Conservation (phyloP, 92 coral and sea anemone species). For the Anthopleura xanthogrammica region DNA sequence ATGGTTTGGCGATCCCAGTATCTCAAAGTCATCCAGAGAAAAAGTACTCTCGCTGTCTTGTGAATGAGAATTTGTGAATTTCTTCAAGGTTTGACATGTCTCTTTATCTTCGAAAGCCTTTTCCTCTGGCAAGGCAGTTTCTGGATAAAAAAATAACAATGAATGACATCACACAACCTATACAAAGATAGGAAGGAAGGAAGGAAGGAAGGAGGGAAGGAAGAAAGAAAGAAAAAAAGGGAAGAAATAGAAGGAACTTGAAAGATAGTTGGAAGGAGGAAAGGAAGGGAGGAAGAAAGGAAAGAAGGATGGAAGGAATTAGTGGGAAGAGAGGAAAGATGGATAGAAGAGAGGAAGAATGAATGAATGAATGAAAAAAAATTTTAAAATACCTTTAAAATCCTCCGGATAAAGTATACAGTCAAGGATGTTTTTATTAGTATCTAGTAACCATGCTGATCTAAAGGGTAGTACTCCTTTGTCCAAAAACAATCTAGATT, state of each 20-base stretch:
- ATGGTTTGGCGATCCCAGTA: neutral
- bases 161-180: neutral
- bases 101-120: slow-evolving; percentile 13
- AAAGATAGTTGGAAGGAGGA: too few relatives aligned
- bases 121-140: neutral
- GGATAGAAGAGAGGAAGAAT: neutral
- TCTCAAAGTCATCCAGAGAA: neutral
- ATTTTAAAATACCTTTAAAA: slow-evolving; percentile 14
- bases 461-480: slow-evolving; percentile 20
- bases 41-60: neutral
- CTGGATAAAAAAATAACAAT: neutral
- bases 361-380: neutral
- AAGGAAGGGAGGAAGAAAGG: neutral
- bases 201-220: neutral
- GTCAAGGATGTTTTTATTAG: slow-evolving; percentile 3
- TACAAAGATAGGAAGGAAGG: neutral
- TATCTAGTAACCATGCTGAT: slow-evolving; percentile 12
- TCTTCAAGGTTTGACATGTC: neutral
- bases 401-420: slow-evolving; percentile 22
- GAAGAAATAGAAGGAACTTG: too few relatives aligned
- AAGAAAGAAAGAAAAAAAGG: too few relatives aligned
- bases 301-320: neutral
- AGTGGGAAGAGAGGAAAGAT: too few relatives aligned
- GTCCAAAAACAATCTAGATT: slow-evolving; percentile 7
- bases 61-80: neutral